Base-by-base conservation (phyloP, 2,888 invertebrate species). In the Meteorus colon region DNA sequence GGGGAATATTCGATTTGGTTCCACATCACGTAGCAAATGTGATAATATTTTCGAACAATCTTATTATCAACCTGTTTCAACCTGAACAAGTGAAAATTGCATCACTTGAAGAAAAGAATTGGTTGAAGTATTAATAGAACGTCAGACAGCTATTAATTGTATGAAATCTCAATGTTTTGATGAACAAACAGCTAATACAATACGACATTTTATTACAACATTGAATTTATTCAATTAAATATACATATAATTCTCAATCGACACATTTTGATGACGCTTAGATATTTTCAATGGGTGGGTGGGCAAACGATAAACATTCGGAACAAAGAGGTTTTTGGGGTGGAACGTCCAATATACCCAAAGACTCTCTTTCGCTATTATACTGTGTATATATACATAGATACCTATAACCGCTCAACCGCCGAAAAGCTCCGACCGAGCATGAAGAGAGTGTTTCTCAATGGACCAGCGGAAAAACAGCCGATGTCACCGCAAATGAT, bases 401-500 rank as follows among this genome's bases (percentile, higher is more conserved):
- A 73, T 77, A 27, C 70, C 51, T 69, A 74, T 60, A 60, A 70
- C 70, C 65, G 63, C 10, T 70, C 65, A 51, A 75, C 55, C 59
- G 67, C 70, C 74, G 66, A 77, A 77, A 76, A 76, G 74, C 55
- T 77, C 73, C 62, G 71, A 63, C 62, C 16, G 65, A 71, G 69
- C 73, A 75, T 74, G 45, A 72, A 66, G 73, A 78, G 69, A 55
- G 55, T 55, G 55, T 55, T 19, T 71, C 68, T 75, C 76, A 75
- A 71, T 66, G 69, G 75, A 72, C 45, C 73, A 59, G 60, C 55
- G 55, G 51, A 66, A 73, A 66, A 73, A 34, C 74, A 41, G 68
- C 62, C 55, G 76, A 77, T 81, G 76, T 81, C 79, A 80, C 65
- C 75, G n/a, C 65, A 19, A 63, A 45, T 55, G 75, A 69, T 70